Evolutionary conservation across 1,140 invertebrate species (phyloP).

Genomic region (Drosophila nigrodunni): DNA sequence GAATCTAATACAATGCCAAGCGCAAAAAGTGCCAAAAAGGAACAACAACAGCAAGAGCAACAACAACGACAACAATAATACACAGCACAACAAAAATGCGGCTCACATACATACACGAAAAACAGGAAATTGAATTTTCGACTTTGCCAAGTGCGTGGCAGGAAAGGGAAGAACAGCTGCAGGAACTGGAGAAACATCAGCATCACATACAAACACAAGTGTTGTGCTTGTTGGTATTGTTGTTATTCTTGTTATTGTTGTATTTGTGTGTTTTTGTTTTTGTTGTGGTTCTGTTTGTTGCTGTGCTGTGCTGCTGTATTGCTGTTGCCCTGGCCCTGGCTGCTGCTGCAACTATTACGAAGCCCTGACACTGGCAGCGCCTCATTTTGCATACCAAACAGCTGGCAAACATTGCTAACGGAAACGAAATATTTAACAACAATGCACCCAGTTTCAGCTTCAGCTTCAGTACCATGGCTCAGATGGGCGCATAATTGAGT

Average conservation of each 20-base stretch:
- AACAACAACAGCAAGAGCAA: slow-evolving; percentile 42
- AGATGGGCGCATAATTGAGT: slow-evolving; percentile 68
- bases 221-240: slow-evolving; percentile 19
- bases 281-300: slow-evolving; percentile 21
- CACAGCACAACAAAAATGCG: slow-evolving; percentile 39
- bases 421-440: slow-evolving; percentile 84
- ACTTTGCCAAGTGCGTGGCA: slow-evolving; percentile 82
- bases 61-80: slow-evolving; percentile 6
- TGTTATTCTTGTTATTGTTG: slow-evolving; percentile 8
- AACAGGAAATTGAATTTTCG: slow-evolving; percentile 84
- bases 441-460: slow-evolving; percentile 53
- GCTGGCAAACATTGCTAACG: slow-evolving; percentile 70
- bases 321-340: slow-evolving; percentile 22
- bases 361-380: slow-evolving; percentile 74
- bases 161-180: slow-evolving; percentile 60
- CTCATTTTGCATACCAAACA: slow-evolving; percentile 83
- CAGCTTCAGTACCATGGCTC: slow-evolving; percentile 12
- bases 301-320: slow-evolving; percentile 35
- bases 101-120: slow-evolving; percentile 77
- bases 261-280: slow-evolving; percentile 10
- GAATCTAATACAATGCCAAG: slow-evolving; percentile 81
- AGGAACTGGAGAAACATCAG: slow-evolving; percentile 49
- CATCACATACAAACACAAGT: slow-evolving; percentile 45
- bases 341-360: slow-evolving; percentile 76
- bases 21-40: slow-evolving; percentile 70